phyloP scores from a whole-genome alignment of 2,797 vertebrate genomes.

The Forpus xanthops region DNA sequence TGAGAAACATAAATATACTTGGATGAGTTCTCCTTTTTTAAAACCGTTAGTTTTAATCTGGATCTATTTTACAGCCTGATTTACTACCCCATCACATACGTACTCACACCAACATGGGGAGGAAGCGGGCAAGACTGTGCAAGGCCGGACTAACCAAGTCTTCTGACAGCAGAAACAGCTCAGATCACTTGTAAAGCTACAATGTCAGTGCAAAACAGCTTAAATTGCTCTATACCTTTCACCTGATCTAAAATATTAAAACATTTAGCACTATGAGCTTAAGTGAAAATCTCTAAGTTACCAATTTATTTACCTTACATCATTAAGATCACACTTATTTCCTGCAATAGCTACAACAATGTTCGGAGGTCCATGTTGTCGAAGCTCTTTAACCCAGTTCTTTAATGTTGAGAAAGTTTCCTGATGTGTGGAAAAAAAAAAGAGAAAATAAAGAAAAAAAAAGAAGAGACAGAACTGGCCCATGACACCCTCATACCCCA shows the following conservation, averaged over 20 bases:
- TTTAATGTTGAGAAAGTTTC: conserved; percentile 96
- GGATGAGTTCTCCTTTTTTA: not conserved
- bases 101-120: not conserved
- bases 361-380: conserved; percentile 95
- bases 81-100: not conserved
- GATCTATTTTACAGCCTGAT: not conserved
- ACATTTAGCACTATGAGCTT: not conserved
- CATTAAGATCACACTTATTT: conserved; percentile 96
- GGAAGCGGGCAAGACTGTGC: not conserved
- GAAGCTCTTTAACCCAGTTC: conserved; percentile 98
- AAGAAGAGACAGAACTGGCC: not conserved
- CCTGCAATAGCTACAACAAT: conserved; percentile 97
- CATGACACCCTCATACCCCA: not conserved
- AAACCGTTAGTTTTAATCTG: not conserved
- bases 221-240: not conserved
- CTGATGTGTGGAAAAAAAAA: conserved; percentile 62
- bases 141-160: not conserved
- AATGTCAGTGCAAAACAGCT: not conserved
- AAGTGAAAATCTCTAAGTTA: not conserved
- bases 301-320: conserved; percentile 84
- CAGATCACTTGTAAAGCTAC: not conserved
- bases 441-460: not conserved
- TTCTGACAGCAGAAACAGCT: not conserved
- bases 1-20: conserved; percentile 1
- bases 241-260: not conserved